A percentile compares a stretch with the other conserved stretches of the same genome.
Conservation (phyloP, 2,888 invertebrate genomes). For the Hypolimnas misippus region DNA sequence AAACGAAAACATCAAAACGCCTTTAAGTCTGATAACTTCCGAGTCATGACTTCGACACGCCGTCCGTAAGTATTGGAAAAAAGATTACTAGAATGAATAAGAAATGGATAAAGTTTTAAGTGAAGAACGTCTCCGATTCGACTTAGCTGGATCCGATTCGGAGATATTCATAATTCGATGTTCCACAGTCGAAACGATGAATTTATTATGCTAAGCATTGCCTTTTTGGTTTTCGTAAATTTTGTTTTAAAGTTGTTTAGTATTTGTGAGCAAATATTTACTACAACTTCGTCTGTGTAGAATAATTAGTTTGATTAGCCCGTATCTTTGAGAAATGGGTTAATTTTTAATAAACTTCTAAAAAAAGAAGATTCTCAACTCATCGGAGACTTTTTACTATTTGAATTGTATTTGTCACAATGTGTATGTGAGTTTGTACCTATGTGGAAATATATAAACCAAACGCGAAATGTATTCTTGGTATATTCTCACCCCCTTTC, state of each 20-base stretch:
- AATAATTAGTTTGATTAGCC: too few species aligned
- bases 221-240: neutral
- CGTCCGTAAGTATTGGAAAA: constrained; percentile 34
- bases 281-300: too few species aligned
- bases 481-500: too few species aligned
- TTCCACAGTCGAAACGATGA: constrained; percentile 12
- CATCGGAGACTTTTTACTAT: too few species aligned
- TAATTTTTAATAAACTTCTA: too few species aligned
- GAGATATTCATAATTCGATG: constrained; percentile 38
- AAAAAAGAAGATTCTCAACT: too few species aligned
- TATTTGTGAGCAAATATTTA: too few species aligned
- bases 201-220: constrained; percentile 13
- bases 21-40: constrained; percentile 3
- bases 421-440: too few species aligned
- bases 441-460: too few species aligned
- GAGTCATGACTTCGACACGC: constrained; percentile 13
- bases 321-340: neutral
- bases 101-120: constrained; percentile 35
- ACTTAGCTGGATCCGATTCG: constrained; percentile 36
- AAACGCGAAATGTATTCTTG: too few species aligned
- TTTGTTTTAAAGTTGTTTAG: neutral
- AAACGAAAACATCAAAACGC: neutral
- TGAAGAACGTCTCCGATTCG: constrained; percentile 28
- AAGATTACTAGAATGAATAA: constrained; percentile 40
- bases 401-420: too few species aligned